phyloP scores from a whole-genome alignment of 2,113 vertebrate genomes.

The Corythoichthys haematopterus region DNA sequence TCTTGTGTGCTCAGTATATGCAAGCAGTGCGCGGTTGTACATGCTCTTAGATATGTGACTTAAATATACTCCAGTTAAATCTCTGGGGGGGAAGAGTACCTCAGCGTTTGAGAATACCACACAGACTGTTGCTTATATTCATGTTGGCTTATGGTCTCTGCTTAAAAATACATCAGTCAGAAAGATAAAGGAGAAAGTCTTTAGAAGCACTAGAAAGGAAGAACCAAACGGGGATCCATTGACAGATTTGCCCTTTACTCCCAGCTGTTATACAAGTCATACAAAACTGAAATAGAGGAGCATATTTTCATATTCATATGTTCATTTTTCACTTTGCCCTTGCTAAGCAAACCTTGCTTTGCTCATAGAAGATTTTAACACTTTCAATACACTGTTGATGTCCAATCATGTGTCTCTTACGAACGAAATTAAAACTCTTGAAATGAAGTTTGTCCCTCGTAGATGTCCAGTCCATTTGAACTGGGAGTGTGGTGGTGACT shows the following conservation, averaged over 20 bases:
- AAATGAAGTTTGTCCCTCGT: no score
- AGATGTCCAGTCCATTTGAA: no score
- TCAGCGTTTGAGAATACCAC: conserved; percentile 16
- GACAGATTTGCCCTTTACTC: conserved; percentile 46
- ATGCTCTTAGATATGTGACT: neutral
- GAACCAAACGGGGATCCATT: conserved; percentile 40
- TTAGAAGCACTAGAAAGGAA: conserved; percentile 33
- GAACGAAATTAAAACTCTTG: no score
- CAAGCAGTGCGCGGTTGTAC: no score
- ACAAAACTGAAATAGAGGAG: conserved; percentile 25
- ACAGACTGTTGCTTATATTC: conserved; percentile 29
- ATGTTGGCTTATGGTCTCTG: conserved; percentile 32
- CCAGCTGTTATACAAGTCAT: conserved; percentile 40
- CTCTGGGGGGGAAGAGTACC: conserved; percentile 20
- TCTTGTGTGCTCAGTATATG: no score
- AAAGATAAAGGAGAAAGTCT: conserved; percentile 36
- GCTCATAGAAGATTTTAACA: conserved; percentile 5
- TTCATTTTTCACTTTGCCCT: conserved; percentile 19
- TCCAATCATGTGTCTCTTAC: no score
- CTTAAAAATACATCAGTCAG: conserved; percentile 55
- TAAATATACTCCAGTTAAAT: neutral
- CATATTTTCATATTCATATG: conserved; percentile 10
- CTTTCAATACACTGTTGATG: no score
- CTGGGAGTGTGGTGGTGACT: no score
- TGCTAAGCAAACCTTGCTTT: conserved; percentile 6